phyloP scores from a whole-genome alignment of 2,113 vertebrate species.

The Nesogale talazaci region DNA sequence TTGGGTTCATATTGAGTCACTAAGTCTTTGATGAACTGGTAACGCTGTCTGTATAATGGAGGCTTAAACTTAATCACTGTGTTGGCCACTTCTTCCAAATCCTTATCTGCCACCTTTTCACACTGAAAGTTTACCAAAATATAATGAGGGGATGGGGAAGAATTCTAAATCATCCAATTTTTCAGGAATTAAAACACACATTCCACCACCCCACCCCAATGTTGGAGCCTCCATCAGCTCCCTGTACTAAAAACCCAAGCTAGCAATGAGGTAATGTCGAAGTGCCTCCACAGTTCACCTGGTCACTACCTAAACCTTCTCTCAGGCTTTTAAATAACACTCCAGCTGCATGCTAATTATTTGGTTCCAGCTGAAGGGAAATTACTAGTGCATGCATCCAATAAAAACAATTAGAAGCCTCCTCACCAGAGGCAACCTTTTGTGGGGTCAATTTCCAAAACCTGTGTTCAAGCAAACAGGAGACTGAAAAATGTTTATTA shows the following conservation, averaged over 20 bases:
- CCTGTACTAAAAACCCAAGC: background rate
- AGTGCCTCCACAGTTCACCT: background rate
- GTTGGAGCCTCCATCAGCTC: background rate
- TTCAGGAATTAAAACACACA: background rate
- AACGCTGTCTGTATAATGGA: slow-evolving; percentile 90
- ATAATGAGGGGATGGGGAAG: background rate
- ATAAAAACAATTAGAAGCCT: background rate
- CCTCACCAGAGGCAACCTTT: background rate
- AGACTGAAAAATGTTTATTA: background rate
- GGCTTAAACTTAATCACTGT: slow-evolving; percentile 87
- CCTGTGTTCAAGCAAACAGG: background rate
- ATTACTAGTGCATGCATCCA: background rate
- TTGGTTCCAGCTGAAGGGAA: slow-evolving; percentile 14
- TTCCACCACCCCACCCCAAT: background rate
- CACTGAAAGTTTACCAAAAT: slow-evolving; percentile 58
- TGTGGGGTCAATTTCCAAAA: background rate
- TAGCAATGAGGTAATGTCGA: background rate
- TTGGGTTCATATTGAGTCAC: slow-evolving; percentile 88
- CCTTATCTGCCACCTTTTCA: slow-evolving; percentile 67
- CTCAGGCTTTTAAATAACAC: background rate
- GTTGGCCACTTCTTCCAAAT: slow-evolving; percentile 57
- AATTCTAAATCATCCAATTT: slow-evolving; percentile 27
- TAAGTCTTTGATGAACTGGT: slow-evolving; percentile 92
- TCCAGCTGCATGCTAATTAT: background rate
- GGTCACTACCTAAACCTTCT: background rate